A percentile compares a stretch with the other conserved stretches of the same genome.
Conservation (phyloP, 2,113 vertebrate species). For the Anser cygnoides region DNA sequence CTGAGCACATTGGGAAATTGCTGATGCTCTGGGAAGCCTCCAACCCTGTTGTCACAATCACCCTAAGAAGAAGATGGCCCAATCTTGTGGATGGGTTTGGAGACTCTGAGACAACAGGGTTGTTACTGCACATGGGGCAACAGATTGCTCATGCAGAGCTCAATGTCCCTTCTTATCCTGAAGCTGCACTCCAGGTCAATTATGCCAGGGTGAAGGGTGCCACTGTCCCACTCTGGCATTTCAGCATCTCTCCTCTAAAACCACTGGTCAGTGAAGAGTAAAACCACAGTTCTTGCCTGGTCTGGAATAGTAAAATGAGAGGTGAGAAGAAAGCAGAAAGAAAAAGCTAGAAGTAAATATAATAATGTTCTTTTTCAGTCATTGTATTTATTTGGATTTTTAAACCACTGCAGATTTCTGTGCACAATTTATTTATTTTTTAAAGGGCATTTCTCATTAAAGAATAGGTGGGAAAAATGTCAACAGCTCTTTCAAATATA, state of each 20-base stretch:
- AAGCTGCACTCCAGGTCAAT: neutral
- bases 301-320: neutral
- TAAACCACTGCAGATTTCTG: neutral
- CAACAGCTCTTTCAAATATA: constrained; percentile 19
- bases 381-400: constrained; percentile 1
- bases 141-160: neutral
- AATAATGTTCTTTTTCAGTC: neutral
- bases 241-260: neutral
- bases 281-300: neutral
- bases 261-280: neutral
- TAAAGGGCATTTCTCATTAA: constrained; percentile 13
- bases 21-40: neutral
- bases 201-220: neutral
- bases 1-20: neutral
- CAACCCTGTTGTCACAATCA: neutral
- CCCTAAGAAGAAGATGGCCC: neutral
- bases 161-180: neutral
- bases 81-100: neutral
- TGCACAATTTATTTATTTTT: neutral
- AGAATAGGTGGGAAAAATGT: constrained; percentile 5
- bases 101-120: neutral
- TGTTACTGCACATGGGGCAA: neutral
- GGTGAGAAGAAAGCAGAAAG: neutral
- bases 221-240: neutral
- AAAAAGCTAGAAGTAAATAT: neutral